phyloP scores from a whole-genome alignment of 1,140 invertebrate genomes.

The Zaprionus tsacasi region DNA sequence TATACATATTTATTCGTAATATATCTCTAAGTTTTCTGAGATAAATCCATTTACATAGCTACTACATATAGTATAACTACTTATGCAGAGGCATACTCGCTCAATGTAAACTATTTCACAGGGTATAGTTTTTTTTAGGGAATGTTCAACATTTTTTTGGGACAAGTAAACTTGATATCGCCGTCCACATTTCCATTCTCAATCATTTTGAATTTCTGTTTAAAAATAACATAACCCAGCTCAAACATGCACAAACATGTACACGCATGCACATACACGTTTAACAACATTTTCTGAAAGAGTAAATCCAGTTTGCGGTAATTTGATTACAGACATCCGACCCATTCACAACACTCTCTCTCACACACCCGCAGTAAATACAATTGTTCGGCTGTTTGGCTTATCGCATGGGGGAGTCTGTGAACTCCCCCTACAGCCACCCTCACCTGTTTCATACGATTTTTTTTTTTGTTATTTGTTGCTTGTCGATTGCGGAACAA shows the following conservation, averaged over 20 bases:
- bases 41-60: too few relatives aligned
- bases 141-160: not conserved
- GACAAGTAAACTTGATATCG: not conserved
- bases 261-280: not conserved
- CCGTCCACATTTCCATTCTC: not conserved
- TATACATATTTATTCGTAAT: too few relatives aligned
- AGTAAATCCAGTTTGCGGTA: conserved; percentile 25
- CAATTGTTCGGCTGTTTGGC: conserved; percentile 19
- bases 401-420: conserved; percentile 24
- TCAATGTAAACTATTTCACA: not conserved
- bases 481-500: conserved; percentile 47
- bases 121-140: not conserved
- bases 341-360: conserved; percentile 2
- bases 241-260: not conserved
- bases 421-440: not conserved
- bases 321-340: conserved; percentile 34
- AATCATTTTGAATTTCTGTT: conserved; percentile 16
- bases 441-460: conserved; percentile 16
- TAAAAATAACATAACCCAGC: not conserved
- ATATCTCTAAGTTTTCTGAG: too few relatives aligned
- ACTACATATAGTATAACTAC: too few relatives aligned
- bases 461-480: conserved; percentile 42
- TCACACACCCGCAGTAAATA: conserved; percentile 20
- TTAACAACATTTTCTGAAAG: conserved; percentile 37
- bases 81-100: not conserved